A percentile compares a stretch with the other conserved stretches of the same genome.
Conservation (phyloP, 2,113 vertebrate species). For the Pituophis catenifer region DNA sequence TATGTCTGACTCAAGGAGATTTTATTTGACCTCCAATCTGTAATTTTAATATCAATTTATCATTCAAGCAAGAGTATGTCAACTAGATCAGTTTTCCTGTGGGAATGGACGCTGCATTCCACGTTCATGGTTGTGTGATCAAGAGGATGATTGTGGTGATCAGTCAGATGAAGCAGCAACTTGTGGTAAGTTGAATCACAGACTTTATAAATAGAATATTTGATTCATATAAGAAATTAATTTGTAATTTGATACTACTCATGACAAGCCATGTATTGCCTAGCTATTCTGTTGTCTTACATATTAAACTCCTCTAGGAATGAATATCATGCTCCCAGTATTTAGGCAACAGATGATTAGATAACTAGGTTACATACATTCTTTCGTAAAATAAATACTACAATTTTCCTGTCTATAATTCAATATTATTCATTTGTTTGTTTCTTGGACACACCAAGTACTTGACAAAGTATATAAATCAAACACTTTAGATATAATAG, state of each 20-base stretch:
- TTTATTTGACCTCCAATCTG: slow-evolving; percentile 36
- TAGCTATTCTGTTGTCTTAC: background rate
- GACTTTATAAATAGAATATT: background rate
- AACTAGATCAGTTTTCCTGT: slow-evolving; percentile 87
- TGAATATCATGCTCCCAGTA: background rate
- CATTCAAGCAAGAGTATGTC: slow-evolving; percentile 84
- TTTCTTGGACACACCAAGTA: background rate
- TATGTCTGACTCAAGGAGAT: background rate
- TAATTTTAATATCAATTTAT: slow-evolving; percentile 45
- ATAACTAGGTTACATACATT: background rate
- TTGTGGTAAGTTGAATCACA: slow-evolving; percentile 81
- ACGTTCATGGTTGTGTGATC: slow-evolving; percentile 86
- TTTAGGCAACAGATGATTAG: background rate
- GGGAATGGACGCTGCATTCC: slow-evolving; percentile 91
- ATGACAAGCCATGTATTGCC: background rate
- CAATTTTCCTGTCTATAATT: background rate
- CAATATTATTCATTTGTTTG: background rate
- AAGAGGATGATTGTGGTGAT: slow-evolving; percentile 93
- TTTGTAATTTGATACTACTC: background rate
- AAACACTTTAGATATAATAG: background rate
- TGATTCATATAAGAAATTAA: background rate
- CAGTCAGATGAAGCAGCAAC: slow-evolving; percentile 83
- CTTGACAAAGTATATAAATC: background rate
- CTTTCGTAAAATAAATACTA: background rate
- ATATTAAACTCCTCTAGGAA: background rate